phyloP scores from a whole-genome alignment of 2,888 invertebrate species.

The Syritta pipiens region DNA sequence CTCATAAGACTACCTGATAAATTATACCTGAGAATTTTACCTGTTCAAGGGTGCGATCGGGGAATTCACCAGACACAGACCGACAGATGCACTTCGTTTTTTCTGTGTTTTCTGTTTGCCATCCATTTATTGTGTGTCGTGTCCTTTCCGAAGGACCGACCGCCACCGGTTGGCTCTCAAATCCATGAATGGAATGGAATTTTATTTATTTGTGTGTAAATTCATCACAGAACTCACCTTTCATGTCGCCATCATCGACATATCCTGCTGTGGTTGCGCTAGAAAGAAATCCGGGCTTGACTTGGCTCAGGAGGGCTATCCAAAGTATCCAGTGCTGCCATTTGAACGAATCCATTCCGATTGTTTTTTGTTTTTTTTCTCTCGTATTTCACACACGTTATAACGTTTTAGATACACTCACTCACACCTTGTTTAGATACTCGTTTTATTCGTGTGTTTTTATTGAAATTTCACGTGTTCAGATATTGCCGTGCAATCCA shows the following conservation, averaged over 20 bases:
- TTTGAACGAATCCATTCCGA: slow-evolving; percentile 65
- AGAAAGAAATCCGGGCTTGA: slow-evolving; percentile 63
- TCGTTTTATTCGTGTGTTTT: too few relatives aligned
- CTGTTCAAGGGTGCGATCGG: slow-evolving; percentile 65
- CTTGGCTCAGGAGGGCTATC: slow-evolving; percentile 68
- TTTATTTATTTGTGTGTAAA: background rate
- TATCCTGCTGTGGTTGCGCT: slow-evolving; percentile 76
- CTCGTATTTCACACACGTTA: too few relatives aligned
- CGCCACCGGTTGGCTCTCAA: slow-evolving; percentile 22
- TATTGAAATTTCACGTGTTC: slow-evolving; percentile 73
- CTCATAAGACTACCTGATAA: slow-evolving; percentile 50
- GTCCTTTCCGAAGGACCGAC: slow-evolving; percentile 46
- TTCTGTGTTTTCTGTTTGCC: slow-evolving; percentile 32
- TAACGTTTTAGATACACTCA: slow-evolving; percentile 74
- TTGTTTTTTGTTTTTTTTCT: background rate
- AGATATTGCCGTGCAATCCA: slow-evolving; percentile 74
- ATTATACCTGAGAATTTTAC: slow-evolving; percentile 59
- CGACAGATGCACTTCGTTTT: slow-evolving; percentile 64
- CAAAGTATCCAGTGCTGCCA: slow-evolving; percentile 70
- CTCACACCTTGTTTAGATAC: too few relatives aligned
- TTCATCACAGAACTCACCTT: slow-evolving; percentile 75
- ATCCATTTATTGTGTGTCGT: slow-evolving; percentile 31
- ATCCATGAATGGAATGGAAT: slow-evolving; percentile 56
- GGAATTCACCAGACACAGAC: slow-evolving; percentile 43
- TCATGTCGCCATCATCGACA: slow-evolving; percentile 78